Base-by-base conservation (phyloP, 2,797 vertebrate genomes). In the Etheostoma nigrum region DNA sequence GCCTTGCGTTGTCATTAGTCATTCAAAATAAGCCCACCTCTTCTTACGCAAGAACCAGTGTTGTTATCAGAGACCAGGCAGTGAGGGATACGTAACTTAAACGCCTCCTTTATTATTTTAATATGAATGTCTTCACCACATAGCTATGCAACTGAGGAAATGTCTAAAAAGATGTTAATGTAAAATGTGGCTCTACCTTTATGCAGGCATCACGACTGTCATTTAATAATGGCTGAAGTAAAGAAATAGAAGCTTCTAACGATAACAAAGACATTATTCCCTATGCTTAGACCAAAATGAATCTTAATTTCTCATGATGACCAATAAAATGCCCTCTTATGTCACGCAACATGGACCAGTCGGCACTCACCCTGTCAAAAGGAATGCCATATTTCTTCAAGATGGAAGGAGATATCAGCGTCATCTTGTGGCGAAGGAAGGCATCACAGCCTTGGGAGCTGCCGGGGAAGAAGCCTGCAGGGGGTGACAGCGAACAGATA, bases 351-450 rank as follows among this genome's bases (percentile, higher is more conserved):
- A 5, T 10, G 16, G 45, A 51, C 21, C 9, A 18, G 12, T 6
- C 0, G 33, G n/a, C n/a, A 95, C 96, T 2, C 88, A 98, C 97
- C 93, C 97, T 94, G 92, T 99, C 96, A 67, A 99, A 99, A 2
- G 98, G 98, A 85, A 99, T 99, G 64, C 98, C 92, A 0, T 99
- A 99, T 78, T 99, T 99, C 95, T 98, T 99, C 87, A 99, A 91
- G 88, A 99, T 99, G 9, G 98, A 98, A 47, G 98, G 98, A 0
- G 98, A 99, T 65, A 99, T 97, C 76, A 99, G 96, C 0, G 98
- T 99, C 98, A 99, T 99, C 95, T 99, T 99, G 94, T 99, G 98
- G 12, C 98, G 96, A 45, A 99, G 96, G 86, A 99, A 99, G 51
- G 98, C 98, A 0, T 99, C 98, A 0, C 98, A 99, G 63, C 98